phyloP scores from a whole-genome alignment of 2,888 invertebrate species.

The Merodon equestris region DNA sequence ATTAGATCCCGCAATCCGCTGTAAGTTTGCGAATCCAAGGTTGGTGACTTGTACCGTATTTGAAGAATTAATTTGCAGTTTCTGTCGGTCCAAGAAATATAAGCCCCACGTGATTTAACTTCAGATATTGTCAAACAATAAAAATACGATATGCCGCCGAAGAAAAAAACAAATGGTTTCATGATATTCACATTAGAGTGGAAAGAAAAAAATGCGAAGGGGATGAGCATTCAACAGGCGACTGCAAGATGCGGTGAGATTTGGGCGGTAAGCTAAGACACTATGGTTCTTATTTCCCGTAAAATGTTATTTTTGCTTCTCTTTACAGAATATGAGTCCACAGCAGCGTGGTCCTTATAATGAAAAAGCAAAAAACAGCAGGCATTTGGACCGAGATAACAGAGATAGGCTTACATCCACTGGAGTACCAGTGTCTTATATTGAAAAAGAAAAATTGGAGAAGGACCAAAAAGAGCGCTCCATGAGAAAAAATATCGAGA shows the following conservation, averaged over 20 bases:
- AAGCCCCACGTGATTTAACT: too few species aligned
- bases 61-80: too few species aligned
- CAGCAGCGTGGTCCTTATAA: conserved; percentile 73
- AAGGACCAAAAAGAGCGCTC: conserved; percentile 62
- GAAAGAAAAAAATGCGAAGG: conserved; percentile 70
- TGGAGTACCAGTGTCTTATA: conserved; percentile 70
- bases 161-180: conserved; percentile 70
- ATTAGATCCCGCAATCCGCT: too few species aligned
- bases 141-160: conserved; percentile 72
- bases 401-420: conserved; percentile 72
- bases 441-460: conserved; percentile 71
- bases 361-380: conserved; percentile 70
- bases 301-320: background rate
- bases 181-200: conserved; percentile 74
- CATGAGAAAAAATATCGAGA: conserved; percentile 74
- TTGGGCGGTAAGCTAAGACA: conserved; percentile 72
- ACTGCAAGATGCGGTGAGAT: conserved; percentile 71
- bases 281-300: background rate
- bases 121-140: background rate
- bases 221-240: conserved; percentile 69
- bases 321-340: conserved; percentile 71
- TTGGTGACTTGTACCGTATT: too few species aligned
- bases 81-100: too few species aligned
- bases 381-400: conserved; percentile 13
- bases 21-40: too few species aligned